Evolutionary conservation across 2,797 vertebrate genomes (phyloP).

Genomic region (Rhinogobio ventralis): DNA sequence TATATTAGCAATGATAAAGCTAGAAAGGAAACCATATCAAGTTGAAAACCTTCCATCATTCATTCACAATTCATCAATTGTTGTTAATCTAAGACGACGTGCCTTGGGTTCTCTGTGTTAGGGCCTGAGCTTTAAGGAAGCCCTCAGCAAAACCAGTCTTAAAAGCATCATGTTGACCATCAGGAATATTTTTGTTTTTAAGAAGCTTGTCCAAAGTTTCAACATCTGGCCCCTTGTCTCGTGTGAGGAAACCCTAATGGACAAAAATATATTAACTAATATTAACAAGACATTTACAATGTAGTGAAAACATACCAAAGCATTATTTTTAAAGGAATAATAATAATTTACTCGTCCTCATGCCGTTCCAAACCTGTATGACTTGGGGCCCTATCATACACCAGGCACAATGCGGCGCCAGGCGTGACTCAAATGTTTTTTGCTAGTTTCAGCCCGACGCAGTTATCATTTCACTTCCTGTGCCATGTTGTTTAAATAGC

Average conservation of each 20-base stretch:
- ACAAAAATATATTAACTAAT: background rate
- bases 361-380: background rate
- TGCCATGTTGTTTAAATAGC: no score
- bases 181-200: constrained; percentile 91
- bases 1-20: background rate
- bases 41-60: background rate
- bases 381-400: no score
- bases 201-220: constrained; percentile 90
- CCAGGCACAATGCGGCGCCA: no score
- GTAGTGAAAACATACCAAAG: background rate
- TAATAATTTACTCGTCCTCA: background rate
- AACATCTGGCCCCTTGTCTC: constrained; percentile 85
- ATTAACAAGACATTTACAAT: background rate
- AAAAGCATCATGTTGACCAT: constrained; percentile 92
- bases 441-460: no score
- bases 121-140: constrained; percentile 93
- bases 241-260: constrained; percentile 86
- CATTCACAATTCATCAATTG: background rate
- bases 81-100: background rate
- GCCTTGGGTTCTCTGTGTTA: constrained; percentile 93
- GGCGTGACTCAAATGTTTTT: no score
- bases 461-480: no score
- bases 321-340: background rate
- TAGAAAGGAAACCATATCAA: background rate
- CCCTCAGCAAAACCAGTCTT: constrained; percentile 97